Conservation (phyloP, 2,113 vertebrate species). For the Delphinapterus leucas region DNA sequence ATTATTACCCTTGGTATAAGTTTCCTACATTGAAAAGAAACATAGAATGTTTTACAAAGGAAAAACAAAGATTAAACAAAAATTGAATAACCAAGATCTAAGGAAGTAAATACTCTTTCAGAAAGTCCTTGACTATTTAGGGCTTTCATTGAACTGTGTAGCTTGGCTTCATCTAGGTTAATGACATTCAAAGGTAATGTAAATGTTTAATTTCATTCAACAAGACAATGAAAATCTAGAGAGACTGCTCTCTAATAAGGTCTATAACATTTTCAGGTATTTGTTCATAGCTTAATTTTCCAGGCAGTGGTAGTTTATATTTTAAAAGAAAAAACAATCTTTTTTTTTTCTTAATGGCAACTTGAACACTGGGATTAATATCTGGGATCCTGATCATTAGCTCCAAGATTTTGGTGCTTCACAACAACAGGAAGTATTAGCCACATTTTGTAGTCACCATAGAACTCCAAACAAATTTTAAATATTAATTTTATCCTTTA, state of each 20-base stretch:
- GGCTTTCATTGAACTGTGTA: not conserved
- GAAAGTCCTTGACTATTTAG: not conserved
- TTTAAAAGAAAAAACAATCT: not conserved
- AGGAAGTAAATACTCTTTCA: not conserved
- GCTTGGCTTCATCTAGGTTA: not conserved
- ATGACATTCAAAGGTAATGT: not conserved
- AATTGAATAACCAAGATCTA: not conserved
- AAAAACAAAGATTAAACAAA: not conserved
- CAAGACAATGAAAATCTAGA: not conserved
- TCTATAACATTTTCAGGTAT: not conserved
- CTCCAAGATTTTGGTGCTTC: not conserved
- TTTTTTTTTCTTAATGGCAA: not conserved
- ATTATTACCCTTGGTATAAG: not conserved
- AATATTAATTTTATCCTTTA: not conserved
- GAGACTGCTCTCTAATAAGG: not conserved
- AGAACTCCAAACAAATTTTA: not conserved
- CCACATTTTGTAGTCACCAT: not conserved
- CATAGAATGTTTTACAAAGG: not conserved
- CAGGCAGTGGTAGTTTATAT: not conserved
- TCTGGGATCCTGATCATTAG: not conserved
- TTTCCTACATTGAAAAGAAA: not conserved
- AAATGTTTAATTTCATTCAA: not conserved
- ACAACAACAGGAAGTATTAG: not conserved
- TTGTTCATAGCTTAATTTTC: not conserved
- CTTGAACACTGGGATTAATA: not conserved